phyloP scores from a whole-genome alignment of 1,140 invertebrate genomes.

The Kradibia gibbosae region DNA sequence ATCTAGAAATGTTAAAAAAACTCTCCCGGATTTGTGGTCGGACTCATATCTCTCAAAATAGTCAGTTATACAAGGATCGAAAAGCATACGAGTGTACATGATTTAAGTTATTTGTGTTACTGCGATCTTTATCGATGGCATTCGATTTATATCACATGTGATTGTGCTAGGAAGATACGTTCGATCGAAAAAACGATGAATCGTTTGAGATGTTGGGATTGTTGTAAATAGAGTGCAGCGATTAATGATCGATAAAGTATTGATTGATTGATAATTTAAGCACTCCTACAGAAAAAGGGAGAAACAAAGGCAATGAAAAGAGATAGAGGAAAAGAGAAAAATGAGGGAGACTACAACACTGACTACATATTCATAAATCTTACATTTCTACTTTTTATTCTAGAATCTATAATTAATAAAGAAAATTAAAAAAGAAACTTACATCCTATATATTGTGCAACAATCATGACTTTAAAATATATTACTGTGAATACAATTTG shows the following conservation, averaged over 20 bases:
- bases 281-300: not conserved
- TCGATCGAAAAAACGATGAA: slow-evolving; percentile 25
- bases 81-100: not conserved
- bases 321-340: not conserved
- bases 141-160: not conserved
- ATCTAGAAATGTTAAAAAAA: slow-evolving; percentile 4
- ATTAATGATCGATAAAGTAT: slow-evolving; percentile 2
- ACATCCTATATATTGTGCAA: no score
- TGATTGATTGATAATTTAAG: slow-evolving; percentile 20
- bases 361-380: not conserved
- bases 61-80: slow-evolving; percentile 13
- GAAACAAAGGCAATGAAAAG: not conserved
- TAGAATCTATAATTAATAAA: no score
- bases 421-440: no score
- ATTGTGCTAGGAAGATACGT: not conserved
- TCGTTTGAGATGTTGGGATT: slow-evolving; percentile 35
- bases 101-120: slow-evolving; percentile 28
- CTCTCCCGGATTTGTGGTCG: not conserved
- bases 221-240: not conserved
- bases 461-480: no score
- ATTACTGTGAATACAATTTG: no score
- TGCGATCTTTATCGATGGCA: slow-evolving; percentile 23
- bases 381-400: not conserved
- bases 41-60: not conserved
- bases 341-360: not conserved